phyloP scores from a whole-genome alignment of 1,140 invertebrate genomes.

The Hyposmocoma kahamanoa region DNA sequence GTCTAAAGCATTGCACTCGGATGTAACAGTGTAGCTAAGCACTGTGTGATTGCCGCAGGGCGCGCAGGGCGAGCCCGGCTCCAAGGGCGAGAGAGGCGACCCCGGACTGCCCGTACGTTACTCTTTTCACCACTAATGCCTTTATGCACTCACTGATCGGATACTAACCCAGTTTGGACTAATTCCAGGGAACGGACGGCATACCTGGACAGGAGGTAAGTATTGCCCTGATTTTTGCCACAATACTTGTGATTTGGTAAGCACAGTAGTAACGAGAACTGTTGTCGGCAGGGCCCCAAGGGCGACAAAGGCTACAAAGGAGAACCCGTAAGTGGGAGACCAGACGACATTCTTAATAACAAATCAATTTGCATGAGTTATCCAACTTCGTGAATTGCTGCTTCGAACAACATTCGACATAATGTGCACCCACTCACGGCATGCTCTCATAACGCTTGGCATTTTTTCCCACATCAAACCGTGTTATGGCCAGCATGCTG shows the following conservation, averaged over 20 bases:
- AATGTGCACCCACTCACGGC: too few species aligned
- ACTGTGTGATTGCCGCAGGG: constrained; percentile 78
- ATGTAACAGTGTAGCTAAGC: too few species aligned
- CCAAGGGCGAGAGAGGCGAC: constrained; percentile 92
- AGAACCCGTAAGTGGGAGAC: constrained; percentile 89
- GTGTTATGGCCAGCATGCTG: too few species aligned
- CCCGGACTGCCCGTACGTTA: constrained; percentile 90
- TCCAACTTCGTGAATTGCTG: too few species aligned
- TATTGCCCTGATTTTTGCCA: constrained; percentile 6
- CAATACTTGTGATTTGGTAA: not conserved
- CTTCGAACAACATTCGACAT: too few species aligned
- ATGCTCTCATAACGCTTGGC: too few species aligned
- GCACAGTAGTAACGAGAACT: constrained; percentile 16
- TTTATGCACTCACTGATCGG: too few species aligned
- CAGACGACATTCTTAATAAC: too few species aligned
- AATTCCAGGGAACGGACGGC: constrained; percentile 91
- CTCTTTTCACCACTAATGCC: not conserved
- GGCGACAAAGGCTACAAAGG: constrained; percentile 92
- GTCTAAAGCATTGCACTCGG: too few species aligned
- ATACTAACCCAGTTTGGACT: constrained; percentile 24
- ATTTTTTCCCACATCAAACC: too few species aligned
- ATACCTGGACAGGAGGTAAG: constrained; percentile 91
- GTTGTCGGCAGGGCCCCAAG: constrained; percentile 81
- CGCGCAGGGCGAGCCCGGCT: constrained; percentile 91
- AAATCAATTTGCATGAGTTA: too few species aligned